Percentiles rank a stretch among this genome's conserved stretches.
These are phyloP conservation scores for Scaptomyza graminum DNA, from an alignment of 1,140 invertebrate genomes.

Conservation along the genomic window DNA sequence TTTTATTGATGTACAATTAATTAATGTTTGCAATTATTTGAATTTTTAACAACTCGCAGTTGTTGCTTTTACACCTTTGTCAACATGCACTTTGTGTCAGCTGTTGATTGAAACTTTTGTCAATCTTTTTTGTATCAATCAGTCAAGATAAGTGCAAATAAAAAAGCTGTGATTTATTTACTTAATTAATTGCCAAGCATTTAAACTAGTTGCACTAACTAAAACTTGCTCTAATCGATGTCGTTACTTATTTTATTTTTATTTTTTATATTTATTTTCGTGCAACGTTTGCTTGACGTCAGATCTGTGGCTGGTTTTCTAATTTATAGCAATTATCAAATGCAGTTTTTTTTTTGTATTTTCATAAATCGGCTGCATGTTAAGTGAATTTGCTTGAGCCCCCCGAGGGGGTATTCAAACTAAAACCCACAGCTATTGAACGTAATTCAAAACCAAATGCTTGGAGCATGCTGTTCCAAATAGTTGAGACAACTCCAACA, in stretches of 20 bases:
- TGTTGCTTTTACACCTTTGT: slow-evolving; percentile 1
- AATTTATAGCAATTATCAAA: slow-evolving; percentile 72
- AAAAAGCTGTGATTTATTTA: slow-evolving; percentile 60
- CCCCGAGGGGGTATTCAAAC: slow-evolving; percentile 6
- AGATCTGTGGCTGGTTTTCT: slow-evolving; percentile 44
- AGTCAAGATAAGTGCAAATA: slow-evolving; percentile 28
- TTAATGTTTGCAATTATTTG: slow-evolving; percentile 2
- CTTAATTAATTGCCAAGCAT: slow-evolving; percentile 69
- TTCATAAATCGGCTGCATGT: slow-evolving; percentile 61
- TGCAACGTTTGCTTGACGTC: slow-evolving; percentile 35
- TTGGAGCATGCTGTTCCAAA: slow-evolving; percentile 50
- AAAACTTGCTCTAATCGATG: slow-evolving; percentile 67
- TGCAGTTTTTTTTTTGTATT: slow-evolving; percentile 20
- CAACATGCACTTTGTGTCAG: neutral
- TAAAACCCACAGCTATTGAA: slow-evolving; percentile 3
- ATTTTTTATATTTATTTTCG: slow-evolving; percentile 23
- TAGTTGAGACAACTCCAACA: slow-evolving; percentile 33
- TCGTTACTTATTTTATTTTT: slow-evolving; percentile 28
- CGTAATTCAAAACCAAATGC: slow-evolving; percentile 22
- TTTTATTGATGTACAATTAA: slow-evolving; percentile 6
- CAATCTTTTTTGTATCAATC: slow-evolving; percentile 17
- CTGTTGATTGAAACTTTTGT: neutral
- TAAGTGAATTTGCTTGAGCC: slow-evolving; percentile 54
- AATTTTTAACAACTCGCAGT: neutral
- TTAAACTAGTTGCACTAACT: slow-evolving; percentile 36